Conservation (phyloP, 2,888 invertebrate genomes). For the Cordilura impudica region DNA sequence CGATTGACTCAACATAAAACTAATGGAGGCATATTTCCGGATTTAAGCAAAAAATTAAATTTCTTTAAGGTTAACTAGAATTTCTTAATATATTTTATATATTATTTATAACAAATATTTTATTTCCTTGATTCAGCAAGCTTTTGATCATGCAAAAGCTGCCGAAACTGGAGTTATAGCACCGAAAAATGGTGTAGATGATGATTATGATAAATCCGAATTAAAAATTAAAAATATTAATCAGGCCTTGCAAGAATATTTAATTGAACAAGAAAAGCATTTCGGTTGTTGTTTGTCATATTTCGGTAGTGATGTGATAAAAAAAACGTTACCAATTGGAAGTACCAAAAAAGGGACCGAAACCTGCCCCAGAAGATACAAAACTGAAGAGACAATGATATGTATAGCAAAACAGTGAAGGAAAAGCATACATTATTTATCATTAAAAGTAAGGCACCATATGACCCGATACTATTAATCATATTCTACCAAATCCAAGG, state of each 20-base stretch:
- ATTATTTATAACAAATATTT: neutral
- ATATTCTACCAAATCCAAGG: neutral
- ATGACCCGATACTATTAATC: too few relatives aligned
- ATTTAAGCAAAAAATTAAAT: conserved; percentile 84
- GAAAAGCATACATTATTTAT: too few relatives aligned
- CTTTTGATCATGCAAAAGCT: conserved; percentile 93
- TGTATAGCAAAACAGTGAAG: neutral
- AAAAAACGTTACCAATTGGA: conserved; percentile 96
- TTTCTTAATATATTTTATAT: too few relatives aligned
- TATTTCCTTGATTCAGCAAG: conserved; percentile 80
- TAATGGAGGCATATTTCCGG: conserved; percentile 84
- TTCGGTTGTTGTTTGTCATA: conserved; percentile 88
- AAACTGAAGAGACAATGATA: conserved; percentile 88
- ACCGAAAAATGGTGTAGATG: conserved; percentile 89
- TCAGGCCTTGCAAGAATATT: conserved; percentile 84
- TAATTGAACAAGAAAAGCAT: conserved; percentile 85
- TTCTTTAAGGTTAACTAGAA: conserved; percentile 91
- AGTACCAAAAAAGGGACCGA: conserved; percentile 91
- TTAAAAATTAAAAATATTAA: conserved; percentile 84
- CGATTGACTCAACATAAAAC: conserved; percentile 79
- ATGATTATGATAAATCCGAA: conserved; percentile 89
- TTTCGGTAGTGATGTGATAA: conserved; percentile 90
- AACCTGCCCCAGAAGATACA: conserved; percentile 86
- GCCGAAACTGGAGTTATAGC: conserved; percentile 92
- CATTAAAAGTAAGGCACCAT: too few relatives aligned